A percentile compares a stretch with the other conserved stretches of the same genome.
These are phyloP conservation scores for Drosophila anceps DNA, from an alignment of 2,888 invertebrate species.

Conservation along the genomic window DNA sequence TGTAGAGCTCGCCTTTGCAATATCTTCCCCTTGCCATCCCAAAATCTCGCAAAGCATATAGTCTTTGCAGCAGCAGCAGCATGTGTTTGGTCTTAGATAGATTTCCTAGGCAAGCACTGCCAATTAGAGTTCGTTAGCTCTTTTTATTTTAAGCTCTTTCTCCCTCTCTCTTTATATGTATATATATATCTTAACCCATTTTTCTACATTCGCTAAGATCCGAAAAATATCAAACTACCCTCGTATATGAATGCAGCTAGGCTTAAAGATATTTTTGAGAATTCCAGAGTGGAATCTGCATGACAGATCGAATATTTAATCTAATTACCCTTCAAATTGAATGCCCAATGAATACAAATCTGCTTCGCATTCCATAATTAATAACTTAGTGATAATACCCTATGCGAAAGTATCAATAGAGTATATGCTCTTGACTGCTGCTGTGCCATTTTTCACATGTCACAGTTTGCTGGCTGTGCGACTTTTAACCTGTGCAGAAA, in stretches of 20 bases:
- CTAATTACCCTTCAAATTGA: neutral
- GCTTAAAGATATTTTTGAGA: neutral
- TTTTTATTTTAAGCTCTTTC: too few relatives aligned
- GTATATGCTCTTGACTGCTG: slow-evolving; percentile 25
- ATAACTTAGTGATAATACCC: neutral
- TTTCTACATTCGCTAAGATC: too few relatives aligned
- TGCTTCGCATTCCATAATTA: neutral
- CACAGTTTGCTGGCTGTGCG: slow-evolving; percentile 59
- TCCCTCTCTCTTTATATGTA: too few relatives aligned
- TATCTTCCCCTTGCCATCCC: too few relatives aligned
- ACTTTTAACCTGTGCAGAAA: slow-evolving; percentile 77
- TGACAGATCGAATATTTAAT: neutral
- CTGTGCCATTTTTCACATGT: slow-evolving; percentile 64
- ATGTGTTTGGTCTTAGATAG: too few relatives aligned
- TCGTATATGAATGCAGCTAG: too few relatives aligned
- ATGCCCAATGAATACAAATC: neutral
- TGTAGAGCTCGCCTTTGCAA: neutral
- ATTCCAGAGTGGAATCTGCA: neutral
- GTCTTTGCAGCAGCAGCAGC: too few relatives aligned
- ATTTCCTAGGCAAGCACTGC: too few relatives aligned
- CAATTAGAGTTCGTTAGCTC: too few relatives aligned
- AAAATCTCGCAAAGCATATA: too few relatives aligned
- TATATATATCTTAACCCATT: too few relatives aligned
- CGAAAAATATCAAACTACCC: too few relatives aligned
- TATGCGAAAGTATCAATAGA: neutral